Evolutionary conservation across 2,888 invertebrate species (phyloP).

Genomic region (Hyposoter didymator): DNA sequence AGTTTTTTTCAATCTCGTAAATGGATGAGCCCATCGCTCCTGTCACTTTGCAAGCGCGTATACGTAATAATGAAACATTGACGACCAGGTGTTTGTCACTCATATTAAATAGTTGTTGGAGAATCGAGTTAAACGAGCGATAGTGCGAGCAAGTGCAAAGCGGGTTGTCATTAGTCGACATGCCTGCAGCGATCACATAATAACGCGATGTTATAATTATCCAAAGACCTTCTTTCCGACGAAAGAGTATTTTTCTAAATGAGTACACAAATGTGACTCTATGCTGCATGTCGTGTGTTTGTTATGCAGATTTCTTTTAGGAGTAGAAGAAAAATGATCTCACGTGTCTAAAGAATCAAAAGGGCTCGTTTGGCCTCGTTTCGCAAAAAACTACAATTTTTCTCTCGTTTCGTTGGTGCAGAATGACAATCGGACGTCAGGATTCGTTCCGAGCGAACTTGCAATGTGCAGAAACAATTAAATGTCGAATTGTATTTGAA

Average conservation of each 20-base stretch:
- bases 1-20: neutral
- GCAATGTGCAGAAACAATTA: too few relatives aligned
- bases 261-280: neutral
- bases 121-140: conserved; percentile 8
- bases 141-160: conserved; percentile 33
- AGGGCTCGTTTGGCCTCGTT: neutral
- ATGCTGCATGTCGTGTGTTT: conserved; percentile 3
- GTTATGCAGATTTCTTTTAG: conserved; percentile 35
- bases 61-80: conserved; percentile 10
- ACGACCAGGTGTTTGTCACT: conserved; percentile 42
- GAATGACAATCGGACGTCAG: neutral
- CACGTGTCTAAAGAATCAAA: neutral
- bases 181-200: neutral
- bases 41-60: neutral
- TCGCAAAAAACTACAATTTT: neutral
- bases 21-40: neutral
- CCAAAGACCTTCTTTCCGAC: conserved; percentile 56
- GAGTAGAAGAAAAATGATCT: neutral
- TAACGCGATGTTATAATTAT: conserved; percentile 35
- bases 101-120: neutral
- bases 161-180: conserved; percentile 30
- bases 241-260: conserved; percentile 35
- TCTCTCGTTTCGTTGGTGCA: neutral
- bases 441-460: neutral
- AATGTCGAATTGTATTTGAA: neutral